phyloP scores from a whole-genome alignment of 2,888 invertebrate species.

The Adela reaumurella region DNA sequence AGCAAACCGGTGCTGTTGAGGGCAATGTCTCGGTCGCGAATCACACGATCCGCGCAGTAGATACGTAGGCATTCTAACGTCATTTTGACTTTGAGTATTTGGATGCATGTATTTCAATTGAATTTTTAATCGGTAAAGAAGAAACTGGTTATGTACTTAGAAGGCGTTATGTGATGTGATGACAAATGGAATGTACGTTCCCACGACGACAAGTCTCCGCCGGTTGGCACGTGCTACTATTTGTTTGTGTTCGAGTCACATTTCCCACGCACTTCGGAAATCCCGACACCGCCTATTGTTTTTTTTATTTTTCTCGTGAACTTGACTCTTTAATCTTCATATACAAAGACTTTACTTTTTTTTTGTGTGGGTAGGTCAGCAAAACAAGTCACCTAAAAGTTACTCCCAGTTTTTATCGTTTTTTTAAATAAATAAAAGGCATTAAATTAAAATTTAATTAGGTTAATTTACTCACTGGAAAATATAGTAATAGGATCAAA shows the following conservation, averaged over 20 bases:
- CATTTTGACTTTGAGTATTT: too few relatives aligned
- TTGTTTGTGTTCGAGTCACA: conserved; percentile 17
- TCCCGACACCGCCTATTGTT: conserved; percentile 24
- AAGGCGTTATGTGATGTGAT: neutral
- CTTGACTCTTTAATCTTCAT: neutral
- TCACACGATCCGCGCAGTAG: too few relatives aligned
- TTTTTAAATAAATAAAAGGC: too few relatives aligned
- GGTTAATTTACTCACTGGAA: too few relatives aligned
- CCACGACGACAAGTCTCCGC: neutral
- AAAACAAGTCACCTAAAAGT: too few relatives aligned
- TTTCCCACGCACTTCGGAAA: conserved; percentile 44
- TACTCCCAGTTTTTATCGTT: too few relatives aligned
- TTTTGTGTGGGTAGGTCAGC: too few relatives aligned
- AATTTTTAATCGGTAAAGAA: neutral
- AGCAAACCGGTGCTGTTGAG: neutral
- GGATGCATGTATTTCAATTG: too few relatives aligned
- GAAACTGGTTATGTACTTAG: neutral
- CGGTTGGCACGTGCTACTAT: neutral
- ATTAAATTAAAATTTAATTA: too few relatives aligned
- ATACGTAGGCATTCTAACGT: too few relatives aligned
- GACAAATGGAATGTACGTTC: neutral
- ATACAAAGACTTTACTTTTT: too few relatives aligned
- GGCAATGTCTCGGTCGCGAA: neutral
- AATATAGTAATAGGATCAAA: too few relatives aligned
- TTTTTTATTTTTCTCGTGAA: neutral